Conservation (phyloP, 1,140 invertebrate genomes). For the Bradysia coprophila region DNA sequence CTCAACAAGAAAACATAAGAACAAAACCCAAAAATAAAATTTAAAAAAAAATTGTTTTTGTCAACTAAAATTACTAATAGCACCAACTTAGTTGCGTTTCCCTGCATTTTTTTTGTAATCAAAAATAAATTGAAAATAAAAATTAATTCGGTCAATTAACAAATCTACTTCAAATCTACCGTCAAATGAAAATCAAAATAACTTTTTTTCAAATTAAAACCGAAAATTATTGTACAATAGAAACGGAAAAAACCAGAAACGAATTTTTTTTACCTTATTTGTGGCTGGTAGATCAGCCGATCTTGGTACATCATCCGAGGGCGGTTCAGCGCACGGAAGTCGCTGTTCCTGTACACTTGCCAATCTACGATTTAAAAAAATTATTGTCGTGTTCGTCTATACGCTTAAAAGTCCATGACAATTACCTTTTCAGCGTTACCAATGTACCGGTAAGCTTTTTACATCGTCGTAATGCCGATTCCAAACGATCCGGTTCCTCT, state of each 20-base stretch:
- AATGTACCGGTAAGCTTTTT: conserved; percentile 93
- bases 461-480: conserved; percentile 76
- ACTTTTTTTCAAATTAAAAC: no score
- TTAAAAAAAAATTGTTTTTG: no score
- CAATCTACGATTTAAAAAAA: conserved; percentile 38
- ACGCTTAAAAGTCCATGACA: neutral
- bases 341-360: conserved; percentile 90
- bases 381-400: no score
- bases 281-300: conserved; percentile 39
- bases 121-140: neutral
- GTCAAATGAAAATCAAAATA: no score
- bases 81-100: neutral
- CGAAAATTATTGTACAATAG: neutral
- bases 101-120: neutral
- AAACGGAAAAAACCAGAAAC: neutral
- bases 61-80: neutral
- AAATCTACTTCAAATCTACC: no score
- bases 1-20: no score
- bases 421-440: conserved; percentile 87
- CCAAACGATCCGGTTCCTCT: conserved; percentile 83
- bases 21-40: no score
- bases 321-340: conserved; percentile 37
- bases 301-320: conserved; percentile 47
- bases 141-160: no score
- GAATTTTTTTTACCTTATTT: conserved; percentile 36